Base-by-base conservation (phyloP, 2,797 vertebrate species). In the Moxostoma hubbsi region DNA sequence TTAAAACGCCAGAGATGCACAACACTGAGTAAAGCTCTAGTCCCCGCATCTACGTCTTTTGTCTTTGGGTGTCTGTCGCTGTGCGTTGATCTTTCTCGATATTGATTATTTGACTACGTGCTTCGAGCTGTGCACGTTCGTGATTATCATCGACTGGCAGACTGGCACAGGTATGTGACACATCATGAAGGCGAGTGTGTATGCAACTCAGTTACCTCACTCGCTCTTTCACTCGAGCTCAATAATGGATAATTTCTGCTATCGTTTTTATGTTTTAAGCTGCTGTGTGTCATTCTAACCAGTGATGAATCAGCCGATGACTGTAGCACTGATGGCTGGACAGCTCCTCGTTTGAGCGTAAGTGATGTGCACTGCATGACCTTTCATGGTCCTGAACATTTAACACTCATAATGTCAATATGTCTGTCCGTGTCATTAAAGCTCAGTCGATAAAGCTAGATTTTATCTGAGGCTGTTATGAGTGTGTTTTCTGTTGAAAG, bases 1-100 rank as follows among this genome's bases (percentile, higher is more conserved):
- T 88, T 92, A 9, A 78, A 49, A 82, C 73, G 86, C 94, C 88
- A 86, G 86, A 16, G 86, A 83, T 86, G 86, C 73, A 73, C 85
- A 77, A 77, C 73, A 89, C 84, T 54, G 89, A 92, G 92, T 92
- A 89, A 51, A 84, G 73, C 67, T 63, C 45, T 73, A 74, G 61
- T 77, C 67, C 51, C 66, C 74, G 49, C 18, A 54, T 1, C 46
- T 59, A 77, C 46, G 58, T 87, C 79, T 79, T 82, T 81, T 49
- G 55, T 69, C 36, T 68, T 36, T 16, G 43, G 46, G 9, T n/a
- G 10, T 47, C n/a, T 68, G 9, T 53, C 54, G 63, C 62, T 81
- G 8, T 5, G 18, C 51, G 54, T 47, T 53, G 51, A 50, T 51
- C 47, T 57, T 8, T 51, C 45, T 49, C 11, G 46, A 43, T 61